Conservation (phyloP, 2,797 vertebrate species). For the Salarias fasciatus region DNA sequence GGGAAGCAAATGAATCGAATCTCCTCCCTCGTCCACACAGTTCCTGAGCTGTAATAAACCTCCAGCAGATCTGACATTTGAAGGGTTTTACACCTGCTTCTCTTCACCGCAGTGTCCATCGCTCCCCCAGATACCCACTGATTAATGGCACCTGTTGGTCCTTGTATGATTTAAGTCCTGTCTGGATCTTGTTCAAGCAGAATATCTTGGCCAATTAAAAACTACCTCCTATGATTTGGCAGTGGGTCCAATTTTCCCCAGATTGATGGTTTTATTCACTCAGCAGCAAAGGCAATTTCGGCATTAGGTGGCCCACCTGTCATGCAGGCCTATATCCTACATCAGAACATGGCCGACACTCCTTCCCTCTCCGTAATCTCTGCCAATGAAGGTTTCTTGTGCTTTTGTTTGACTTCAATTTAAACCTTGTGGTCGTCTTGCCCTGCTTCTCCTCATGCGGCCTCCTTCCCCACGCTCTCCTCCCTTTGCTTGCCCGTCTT, state of each 20-base stretch:
- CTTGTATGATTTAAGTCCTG: not conserved
- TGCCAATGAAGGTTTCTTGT: no score
- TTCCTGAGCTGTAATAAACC: no score
- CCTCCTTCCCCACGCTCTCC: not conserved
- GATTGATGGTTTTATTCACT: not conserved
- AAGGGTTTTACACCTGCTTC: no score
- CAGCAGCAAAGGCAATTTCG: not conserved
- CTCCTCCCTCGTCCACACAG: not conserved
- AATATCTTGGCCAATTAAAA: not conserved
- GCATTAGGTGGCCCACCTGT: constrained; percentile 4
- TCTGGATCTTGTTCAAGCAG: no score
- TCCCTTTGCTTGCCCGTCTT: constrained; percentile 7
- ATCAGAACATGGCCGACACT: no score
- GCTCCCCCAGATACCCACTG: not conserved
- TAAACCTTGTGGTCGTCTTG: not conserved
- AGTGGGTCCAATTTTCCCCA: not conserved
- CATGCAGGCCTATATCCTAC: no score
- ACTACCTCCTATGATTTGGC: not conserved
- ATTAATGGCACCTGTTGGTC: not conserved
- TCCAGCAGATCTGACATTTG: no score
- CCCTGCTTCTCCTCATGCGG: constrained; percentile 1
- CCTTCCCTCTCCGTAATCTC: no score
- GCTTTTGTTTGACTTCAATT: no score
- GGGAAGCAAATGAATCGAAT: no score
- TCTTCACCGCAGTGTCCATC: not conserved